A percentile compares a stretch with the other conserved stretches of the same genome.
These are phyloP conservation scores for Lepidocyrtinus sp. DNA, from an alignment of 2,888 invertebrate genomes.

Conservation along the genomic window DNA sequence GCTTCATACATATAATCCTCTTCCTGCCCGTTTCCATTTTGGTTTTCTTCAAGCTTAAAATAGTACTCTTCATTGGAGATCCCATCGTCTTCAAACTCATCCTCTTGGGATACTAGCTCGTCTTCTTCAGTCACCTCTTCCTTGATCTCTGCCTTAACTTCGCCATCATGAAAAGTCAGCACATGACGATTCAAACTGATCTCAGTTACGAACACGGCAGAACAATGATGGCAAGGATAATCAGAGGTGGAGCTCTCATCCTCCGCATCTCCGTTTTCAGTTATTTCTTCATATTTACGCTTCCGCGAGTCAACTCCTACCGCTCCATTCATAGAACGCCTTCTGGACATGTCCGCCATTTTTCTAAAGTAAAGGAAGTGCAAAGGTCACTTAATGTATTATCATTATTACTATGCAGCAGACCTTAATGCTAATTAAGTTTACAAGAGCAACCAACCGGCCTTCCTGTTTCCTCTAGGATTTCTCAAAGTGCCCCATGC, in stretches of 20 bases:
- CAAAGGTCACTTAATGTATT: too few relatives aligned
- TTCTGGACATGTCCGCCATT: slow-evolving; percentile 56
- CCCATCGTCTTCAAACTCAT: neutral
- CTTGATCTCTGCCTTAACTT: neutral
- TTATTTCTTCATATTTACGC: slow-evolving; percentile 31
- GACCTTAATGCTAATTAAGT: too few relatives aligned
- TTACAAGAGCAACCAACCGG: too few relatives aligned
- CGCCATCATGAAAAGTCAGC: slow-evolving; percentile 55
- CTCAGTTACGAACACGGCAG: slow-evolving; percentile 64
- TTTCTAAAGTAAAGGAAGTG: too few relatives aligned
- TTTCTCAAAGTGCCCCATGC: too few relatives aligned
- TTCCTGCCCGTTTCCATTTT: neutral
- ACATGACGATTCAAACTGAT: slow-evolving; percentile 62
- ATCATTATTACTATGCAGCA: too few relatives aligned
- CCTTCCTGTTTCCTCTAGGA: too few relatives aligned
- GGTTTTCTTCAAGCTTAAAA: too few relatives aligned
- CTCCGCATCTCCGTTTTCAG: slow-evolving; percentile 3
- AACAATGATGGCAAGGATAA: slow-evolving; percentile 61
- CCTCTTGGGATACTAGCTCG: neutral
- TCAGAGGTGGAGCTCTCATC: slow-evolving; percentile 21
- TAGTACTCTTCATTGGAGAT: neutral
- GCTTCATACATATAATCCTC: neutral
- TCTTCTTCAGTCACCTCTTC: neutral
- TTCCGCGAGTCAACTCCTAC: slow-evolving; percentile 24
- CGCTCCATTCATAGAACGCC: slow-evolving; percentile 14